Base-by-base conservation (phyloP, 1,140 invertebrate genomes). In the Drosophila santomea region DNA sequence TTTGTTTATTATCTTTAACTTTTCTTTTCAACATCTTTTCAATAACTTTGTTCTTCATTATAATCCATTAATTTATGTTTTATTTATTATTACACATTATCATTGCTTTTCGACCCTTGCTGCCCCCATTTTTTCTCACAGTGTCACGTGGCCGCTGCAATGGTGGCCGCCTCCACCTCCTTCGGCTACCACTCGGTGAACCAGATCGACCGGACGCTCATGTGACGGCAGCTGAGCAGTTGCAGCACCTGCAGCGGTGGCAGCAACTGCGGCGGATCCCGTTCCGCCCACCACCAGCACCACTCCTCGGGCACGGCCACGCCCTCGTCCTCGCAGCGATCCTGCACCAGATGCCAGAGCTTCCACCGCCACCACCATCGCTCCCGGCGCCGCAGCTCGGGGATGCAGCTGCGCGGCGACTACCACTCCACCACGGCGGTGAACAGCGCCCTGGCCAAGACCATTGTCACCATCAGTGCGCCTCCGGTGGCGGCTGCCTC, bases 161-260 rank as follows among this genome's bases (percentile, higher is more conserved):
- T 92, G 90, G 91, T 92, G 54, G 91, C 91, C 23, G 90, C 92
- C 32, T 92, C 91, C 25, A 91, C 92, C 14, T 91, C 92, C 54
- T 91, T 92, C 43, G 91, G 91, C 68, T 92, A 92, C 68, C 86
- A 90, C 28, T 92, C 91, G 35, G 90, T 92, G 47, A 92, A 92
- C 68, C 91, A 92, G 68, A 76, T 91, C 63, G 88, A 92, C 48
- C 89, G 91, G 47, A 89, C 79, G 48, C 80, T 92, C 64, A 92
- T 92, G 76, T 92, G 91, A 92, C 91, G 91, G 44, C 89, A 92
- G 81, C 91, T 91, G 41, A 92, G 90, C 84, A 92, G 90, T 78
- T 92, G 91, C 78, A 92, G 91, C 80, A 91, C 92, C 66, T 91
- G 92, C 76, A 91, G 91, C 75, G 82, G 79, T 64, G 91, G 90